A percentile compares a stretch with the other conserved stretches of the same genome.
Conservation (phyloP, 2,113 vertebrate genomes). For the Columba livia region DNA sequence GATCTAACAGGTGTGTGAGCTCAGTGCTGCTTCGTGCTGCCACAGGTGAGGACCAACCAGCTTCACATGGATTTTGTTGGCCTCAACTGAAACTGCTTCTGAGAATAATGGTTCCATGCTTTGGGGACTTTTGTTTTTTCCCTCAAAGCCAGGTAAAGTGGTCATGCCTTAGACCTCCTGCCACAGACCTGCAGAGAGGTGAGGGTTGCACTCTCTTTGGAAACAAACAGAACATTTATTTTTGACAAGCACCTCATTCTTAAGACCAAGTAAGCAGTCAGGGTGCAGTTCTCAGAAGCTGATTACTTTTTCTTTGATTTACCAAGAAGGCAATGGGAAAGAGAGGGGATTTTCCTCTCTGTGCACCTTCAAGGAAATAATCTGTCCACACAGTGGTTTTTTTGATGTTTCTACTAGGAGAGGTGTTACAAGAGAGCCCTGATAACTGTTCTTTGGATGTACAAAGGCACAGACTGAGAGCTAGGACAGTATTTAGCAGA, state of each 20-base stretch:
- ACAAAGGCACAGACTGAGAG: background rate
- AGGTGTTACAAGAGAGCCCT: background rate
- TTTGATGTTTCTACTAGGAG: background rate
- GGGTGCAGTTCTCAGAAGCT: background rate
- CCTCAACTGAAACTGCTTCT: background rate
- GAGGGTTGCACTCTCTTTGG: background rate
- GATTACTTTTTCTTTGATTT: background rate
- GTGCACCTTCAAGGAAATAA: background rate
- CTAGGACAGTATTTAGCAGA: background rate
- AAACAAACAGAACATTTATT: background rate
- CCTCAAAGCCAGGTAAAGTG: background rate
- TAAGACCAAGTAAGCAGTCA: background rate
- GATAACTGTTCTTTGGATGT: background rate
- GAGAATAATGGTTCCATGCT: background rate
- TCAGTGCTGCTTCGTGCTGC: background rate
- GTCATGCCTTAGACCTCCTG: background rate
- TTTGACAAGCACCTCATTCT: background rate
- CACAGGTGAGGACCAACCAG: background rate
- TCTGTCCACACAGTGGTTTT: background rate
- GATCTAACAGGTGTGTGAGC: fast-evolving
- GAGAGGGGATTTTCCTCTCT: background rate
- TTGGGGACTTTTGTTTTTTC: background rate
- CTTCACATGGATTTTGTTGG: background rate
- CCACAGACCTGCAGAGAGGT: background rate
- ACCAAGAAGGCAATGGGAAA: background rate